These are phyloP conservation scores for Psettodes erumei DNA, from an alignment of 2,113 vertebrate genomes.

Conservation along the genomic window DNA sequence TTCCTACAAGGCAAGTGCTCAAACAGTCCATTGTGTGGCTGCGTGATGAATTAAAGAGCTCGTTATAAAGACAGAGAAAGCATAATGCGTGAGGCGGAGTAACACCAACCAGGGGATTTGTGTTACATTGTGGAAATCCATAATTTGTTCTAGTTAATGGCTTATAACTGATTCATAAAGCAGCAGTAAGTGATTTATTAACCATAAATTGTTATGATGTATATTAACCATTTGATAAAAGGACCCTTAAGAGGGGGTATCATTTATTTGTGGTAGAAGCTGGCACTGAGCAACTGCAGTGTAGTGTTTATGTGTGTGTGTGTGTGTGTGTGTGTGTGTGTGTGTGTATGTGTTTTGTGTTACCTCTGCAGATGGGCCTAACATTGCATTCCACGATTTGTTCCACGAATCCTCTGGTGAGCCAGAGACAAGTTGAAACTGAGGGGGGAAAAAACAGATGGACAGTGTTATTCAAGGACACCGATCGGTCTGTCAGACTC, in stretches of 20 bases:
- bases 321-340: neutral
- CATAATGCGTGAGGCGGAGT: neutral
- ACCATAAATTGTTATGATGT: neutral
- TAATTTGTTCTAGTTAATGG: neutral
- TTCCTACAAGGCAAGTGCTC: neutral
- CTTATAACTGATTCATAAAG: neutral
- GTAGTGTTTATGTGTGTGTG: neutral
- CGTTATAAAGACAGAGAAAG: neutral
- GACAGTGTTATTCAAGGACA: neutral
- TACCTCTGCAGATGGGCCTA: slow-evolving; percentile 4
- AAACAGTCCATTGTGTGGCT: neutral
- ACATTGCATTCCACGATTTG: slow-evolving; percentile 37
- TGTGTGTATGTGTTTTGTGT: slow-evolving; percentile 13
- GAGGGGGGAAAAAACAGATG: neutral
- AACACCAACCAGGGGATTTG: neutral
- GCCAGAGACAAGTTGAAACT: neutral
- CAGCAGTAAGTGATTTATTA: neutral
- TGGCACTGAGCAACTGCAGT: neutral
- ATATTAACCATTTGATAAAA: too few species aligned
- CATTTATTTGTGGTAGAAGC: neutral
- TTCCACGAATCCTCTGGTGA: slow-evolving; percentile 19
- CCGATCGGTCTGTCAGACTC: neutral
- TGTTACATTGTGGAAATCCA: too few species aligned
- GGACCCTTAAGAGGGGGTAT: neutral
- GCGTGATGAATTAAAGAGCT: neutral